These are phyloP conservation scores for Chloromyia formosa DNA, from an alignment of 2,888 invertebrate genomes.

Conservation along the genomic window DNA sequence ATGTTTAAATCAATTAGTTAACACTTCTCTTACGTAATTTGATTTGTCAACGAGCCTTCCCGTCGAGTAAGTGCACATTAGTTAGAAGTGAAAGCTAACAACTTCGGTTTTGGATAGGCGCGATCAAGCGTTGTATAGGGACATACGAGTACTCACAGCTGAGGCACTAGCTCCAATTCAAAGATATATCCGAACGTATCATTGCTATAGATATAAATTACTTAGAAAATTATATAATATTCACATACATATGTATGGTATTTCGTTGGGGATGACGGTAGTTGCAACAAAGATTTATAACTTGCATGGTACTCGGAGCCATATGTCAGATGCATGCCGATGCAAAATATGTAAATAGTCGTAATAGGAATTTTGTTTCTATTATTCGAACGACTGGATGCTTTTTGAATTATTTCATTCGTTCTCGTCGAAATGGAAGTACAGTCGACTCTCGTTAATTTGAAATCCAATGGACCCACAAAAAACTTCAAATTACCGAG, in stretches of 20 bases:
- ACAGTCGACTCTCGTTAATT: no score
- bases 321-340: constrained; percentile 17
- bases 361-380: no score
- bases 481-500: no score
- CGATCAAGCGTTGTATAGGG: background rate
- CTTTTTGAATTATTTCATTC: no score
- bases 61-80: constrained; percentile 18
- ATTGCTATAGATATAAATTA: no score
- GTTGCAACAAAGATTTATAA: constrained; percentile 30
- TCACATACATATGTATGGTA: constrained; percentile 6
- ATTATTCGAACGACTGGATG: no score
- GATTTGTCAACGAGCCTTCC: constrained; percentile 41
- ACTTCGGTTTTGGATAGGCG: background rate
- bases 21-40: constrained; percentile 47
- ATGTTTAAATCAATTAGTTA: constrained; percentile 48
- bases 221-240: background rate
- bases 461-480: no score
- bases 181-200: no score
- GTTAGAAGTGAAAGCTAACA: constrained; percentile 31
- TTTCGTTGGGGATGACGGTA: constrained; percentile 14
- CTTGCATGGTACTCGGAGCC: background rate
- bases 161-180: no score
- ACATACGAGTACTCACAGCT: background rate
- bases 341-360: background rate
- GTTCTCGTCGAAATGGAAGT: no score